These are phyloP conservation scores for Stegodyphus mimosarum DNA, from an alignment of 1,140 invertebrate genomes.

Conservation along the genomic window DNA sequence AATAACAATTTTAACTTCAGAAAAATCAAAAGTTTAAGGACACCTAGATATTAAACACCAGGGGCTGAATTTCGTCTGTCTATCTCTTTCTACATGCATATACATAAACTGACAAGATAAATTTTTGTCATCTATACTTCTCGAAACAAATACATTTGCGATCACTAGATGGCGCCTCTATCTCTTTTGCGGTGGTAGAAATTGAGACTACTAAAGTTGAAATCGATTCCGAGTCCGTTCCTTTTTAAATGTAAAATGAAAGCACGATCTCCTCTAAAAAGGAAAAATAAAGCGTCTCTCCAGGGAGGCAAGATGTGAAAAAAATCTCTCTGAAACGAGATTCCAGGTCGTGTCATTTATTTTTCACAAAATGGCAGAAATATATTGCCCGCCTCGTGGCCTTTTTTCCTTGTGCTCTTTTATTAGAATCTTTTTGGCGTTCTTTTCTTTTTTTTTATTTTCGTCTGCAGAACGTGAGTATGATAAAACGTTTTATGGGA, in stretches of 20 bases:
- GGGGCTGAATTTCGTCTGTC: too few species aligned
- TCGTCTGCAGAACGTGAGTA: conserved; percentile 18
- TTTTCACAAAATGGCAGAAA: conserved; percentile 55
- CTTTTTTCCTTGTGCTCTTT: conserved; percentile 22
- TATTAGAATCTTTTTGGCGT: conserved; percentile 31
- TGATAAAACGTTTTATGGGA: conserved; percentile 21
- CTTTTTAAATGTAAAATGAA: conserved; percentile 46
- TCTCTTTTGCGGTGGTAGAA: conserved; percentile 76
- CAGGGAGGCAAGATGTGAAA: conserved; percentile 5
- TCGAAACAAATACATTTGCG: too few species aligned
- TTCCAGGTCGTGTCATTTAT: conserved; percentile 57
- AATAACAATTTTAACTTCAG: too few species aligned
- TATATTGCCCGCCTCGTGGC: conserved; percentile 37
- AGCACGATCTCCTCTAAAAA: conserved; percentile 33
- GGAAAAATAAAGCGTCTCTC: conserved; percentile 49
- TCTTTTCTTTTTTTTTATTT: background rate
- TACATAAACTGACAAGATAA: too few species aligned
- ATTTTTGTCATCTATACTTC: too few species aligned
- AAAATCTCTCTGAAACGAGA: conserved; percentile 46
- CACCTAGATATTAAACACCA: too few species aligned
- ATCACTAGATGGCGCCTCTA: background rate
- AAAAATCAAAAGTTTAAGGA: too few species aligned
- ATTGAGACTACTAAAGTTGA: background rate
- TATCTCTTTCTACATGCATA: too few species aligned
- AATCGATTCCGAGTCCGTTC: background rate